phyloP scores from a whole-genome alignment of 2,888 invertebrate species.

The Erebia palarica region DNA sequence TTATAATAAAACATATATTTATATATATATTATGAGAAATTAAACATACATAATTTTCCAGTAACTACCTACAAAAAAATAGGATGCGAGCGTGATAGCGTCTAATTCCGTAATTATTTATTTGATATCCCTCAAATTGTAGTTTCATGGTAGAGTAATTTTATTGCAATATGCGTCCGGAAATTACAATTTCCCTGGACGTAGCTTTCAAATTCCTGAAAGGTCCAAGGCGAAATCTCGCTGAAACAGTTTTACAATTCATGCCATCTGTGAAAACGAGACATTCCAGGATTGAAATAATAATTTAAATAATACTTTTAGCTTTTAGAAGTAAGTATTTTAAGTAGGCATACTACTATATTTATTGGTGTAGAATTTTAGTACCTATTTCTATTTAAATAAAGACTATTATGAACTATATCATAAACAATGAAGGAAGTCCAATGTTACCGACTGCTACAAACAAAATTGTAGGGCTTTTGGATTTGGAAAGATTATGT shows the following conservation, averaged over 20 bases:
- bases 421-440: no score
- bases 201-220: constrained; percentile 2
- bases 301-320: not conserved
- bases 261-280: not conserved
- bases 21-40: no score
- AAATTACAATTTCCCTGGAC: constrained; percentile 23
- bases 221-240: constrained; percentile 1
- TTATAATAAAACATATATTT: no score
- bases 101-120: not conserved
- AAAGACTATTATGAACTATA: no score
- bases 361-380: no score
- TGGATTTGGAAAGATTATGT: no score
- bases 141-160: not conserved
- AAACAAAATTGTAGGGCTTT: no score
- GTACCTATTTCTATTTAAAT: no score
- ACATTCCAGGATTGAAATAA: not conserved
- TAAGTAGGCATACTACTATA: not conserved
- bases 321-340: not conserved
- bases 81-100: no score
- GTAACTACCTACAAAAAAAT: no score
- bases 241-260: constrained; percentile 7
- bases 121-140: not conserved
- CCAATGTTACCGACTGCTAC: no score
- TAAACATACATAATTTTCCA: no score
- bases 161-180: constrained; percentile 6